phyloP scores from a whole-genome alignment of 2,797 vertebrate genomes.

The Pteronotus mesoamericanus region DNA sequence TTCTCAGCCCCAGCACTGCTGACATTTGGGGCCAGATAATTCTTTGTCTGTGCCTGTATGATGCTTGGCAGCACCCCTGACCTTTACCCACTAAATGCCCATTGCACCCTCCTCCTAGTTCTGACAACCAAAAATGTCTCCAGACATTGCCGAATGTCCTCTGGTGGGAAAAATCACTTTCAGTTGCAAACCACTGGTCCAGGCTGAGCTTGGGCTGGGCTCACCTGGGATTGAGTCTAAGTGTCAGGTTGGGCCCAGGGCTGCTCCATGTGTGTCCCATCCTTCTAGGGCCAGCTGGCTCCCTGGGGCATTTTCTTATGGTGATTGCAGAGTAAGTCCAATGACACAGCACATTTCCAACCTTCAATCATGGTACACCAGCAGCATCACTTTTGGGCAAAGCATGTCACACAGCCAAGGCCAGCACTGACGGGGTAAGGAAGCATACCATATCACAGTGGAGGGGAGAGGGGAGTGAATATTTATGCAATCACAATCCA shows the following conservation, averaged over 20 bases:
- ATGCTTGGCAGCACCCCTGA: not conserved
- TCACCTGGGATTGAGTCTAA: not conserved
- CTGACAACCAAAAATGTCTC: not conserved
- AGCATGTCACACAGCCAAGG: not conserved
- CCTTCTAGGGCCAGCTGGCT: not conserved
- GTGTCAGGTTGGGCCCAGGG: not conserved
- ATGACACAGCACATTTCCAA: not conserved
- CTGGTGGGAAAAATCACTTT: not conserved
- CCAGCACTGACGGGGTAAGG: not conserved
- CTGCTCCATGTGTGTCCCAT: rapidly evolving
- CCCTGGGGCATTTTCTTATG: not conserved
- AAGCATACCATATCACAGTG: rapidly evolving
- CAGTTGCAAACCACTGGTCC: not conserved
- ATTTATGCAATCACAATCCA: not conserved
- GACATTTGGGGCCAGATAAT: not conserved
- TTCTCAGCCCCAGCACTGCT: not conserved
- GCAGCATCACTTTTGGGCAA: not conserved
- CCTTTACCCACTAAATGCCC: not conserved
- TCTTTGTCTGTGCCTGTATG: not conserved
- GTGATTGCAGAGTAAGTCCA: not conserved
- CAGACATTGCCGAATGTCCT: not conserved
- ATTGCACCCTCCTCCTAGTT: not conserved
- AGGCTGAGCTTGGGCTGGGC: not conserved
- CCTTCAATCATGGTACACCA: not conserved
- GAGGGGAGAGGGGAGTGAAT: not conserved